Conservation (phyloP, 2,888 invertebrate genomes). For the Lasioglossum morio region DNA sequence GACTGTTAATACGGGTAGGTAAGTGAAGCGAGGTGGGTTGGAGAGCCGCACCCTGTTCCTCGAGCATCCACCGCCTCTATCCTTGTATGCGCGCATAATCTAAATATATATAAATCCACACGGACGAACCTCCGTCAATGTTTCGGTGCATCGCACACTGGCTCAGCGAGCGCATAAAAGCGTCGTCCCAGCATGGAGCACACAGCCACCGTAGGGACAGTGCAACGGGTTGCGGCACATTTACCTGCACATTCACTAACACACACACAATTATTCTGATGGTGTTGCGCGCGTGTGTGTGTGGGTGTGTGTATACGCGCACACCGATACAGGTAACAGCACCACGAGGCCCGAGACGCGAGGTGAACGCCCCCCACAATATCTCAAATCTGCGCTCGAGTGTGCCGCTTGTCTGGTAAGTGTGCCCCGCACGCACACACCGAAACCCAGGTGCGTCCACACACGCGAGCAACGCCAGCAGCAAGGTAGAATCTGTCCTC, state of each 20-base stretch:
- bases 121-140: constrained; percentile 85
- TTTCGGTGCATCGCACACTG: constrained; percentile 9
- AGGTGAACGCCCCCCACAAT: constrained; percentile 82
- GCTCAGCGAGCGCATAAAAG: constrained; percentile 4
- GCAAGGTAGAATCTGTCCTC: background rate
- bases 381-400: constrained; percentile 79
- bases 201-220: background rate
- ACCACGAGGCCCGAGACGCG: constrained; percentile 72
- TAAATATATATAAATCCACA: constrained; percentile 10
- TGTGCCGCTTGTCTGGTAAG: constrained; percentile 61
- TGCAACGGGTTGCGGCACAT: background rate
- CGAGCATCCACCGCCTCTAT: constrained; percentile 78
- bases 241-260: background rate
- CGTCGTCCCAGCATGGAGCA: constrained; percentile 13
- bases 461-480: constrained; percentile 8
- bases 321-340: constrained; percentile 80
- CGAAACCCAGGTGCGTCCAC: background rate
- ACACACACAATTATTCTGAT: background rate
- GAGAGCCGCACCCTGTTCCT: constrained; percentile 81
- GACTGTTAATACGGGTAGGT: constrained; percentile 82
- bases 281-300: background rate
- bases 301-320: no score
- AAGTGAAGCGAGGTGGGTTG: constrained; percentile 80
- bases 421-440: constrained; percentile 3
- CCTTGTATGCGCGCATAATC: constrained; percentile 9